Base-by-base conservation (phyloP, 2,797 vertebrate species). In the Silurus aristotelis region DNA sequence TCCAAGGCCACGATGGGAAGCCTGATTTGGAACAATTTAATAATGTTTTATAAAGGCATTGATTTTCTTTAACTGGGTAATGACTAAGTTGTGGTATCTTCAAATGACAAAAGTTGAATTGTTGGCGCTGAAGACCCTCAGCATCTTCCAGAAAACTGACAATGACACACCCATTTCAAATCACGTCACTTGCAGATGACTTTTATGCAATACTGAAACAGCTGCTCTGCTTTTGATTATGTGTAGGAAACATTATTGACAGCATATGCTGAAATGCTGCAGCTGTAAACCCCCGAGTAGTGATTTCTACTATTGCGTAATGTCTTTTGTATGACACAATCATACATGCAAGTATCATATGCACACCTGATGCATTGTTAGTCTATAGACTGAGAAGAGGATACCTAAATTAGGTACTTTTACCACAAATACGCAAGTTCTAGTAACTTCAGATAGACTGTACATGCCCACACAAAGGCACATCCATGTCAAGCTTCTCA, bases 271-370 rank as follows among this genome's bases (percentile, higher is more conserved):
- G 7, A 72, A 56, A 80, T 63, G 9, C 10, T 76, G 38, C 84
- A 86, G 79, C 70, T 86, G 80, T 58, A 12, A 68, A 6, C 79
- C 61, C 79, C 63, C 48, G 80, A 61, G 61, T 68, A 76, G 63
- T 14, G 13, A 64, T 43, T 20, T 19, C 19, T 64, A 46, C 25
- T 58, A 55, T 76, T 85, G 6, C 61, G 3, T 27, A 85, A 82
- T 7, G 67, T 46, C 17, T 83, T 52, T 19, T 67, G 63, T 63
- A 58, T n/a, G 15, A 84, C 63, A 46, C 1, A 60, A 77, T 58
- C 48, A 55, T 10, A n/a, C 2, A 43, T 56, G 13, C 48, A 13
- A 46, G 58, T 22, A 46, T 9, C 20, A n/a, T 17, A 46, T 46
- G 6, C 48, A 17, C 72, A 4, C 2, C 7, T 48, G 8, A 19